Base-by-base conservation (phyloP, 2,797 vertebrate species). In the Xenopus petersii region DNA sequence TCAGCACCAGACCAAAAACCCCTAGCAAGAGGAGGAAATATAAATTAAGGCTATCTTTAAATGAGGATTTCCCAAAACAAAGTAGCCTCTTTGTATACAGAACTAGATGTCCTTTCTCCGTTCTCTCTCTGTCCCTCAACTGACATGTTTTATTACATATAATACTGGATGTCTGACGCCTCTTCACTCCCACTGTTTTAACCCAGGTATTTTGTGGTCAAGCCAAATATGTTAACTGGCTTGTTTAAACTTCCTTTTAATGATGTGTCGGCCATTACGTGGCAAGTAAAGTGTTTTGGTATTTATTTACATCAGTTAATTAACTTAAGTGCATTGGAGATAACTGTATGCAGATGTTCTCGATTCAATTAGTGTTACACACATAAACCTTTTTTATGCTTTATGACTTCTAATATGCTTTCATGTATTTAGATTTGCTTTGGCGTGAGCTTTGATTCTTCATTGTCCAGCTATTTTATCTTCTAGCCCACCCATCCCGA, bases 261-360 rank as follows among this genome's bases (percentile, higher is more conserved):
- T 89, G 84, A 88, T 88, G 84, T 89, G 87, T 87, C 87, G 84
- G 83, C 80, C 87, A 83, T 88, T 87, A 88, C 82, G 85, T 87
- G 74, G 82, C 58, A 72, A 55, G 87, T 86, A 87, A 81, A 82
- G 81, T 81, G 69, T 83, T 68, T 85, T 86, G 79, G 81, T 86
- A 83, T 88, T 87, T 87, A 87, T 87, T 80, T 83, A 81, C 83
- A 84, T 84, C 75, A 77, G 64, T 84, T 88, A 87, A 87, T 89
- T 87, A 87, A 73, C 30, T 84, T 66, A 80, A 87, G 79, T 80
- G 80, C 80, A 81, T 84, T 81, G 82, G 83, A 73, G 59, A 81
- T 82, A 84, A 85, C 83, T 74, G 84, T 64, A 71, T 84, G 83
- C 82, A 88, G 81, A 87, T 91, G 85, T 89, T 88, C 74, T 82